Conservation (phyloP, 1,140 invertebrate species). For the Ridgeia piscesae region DNA sequence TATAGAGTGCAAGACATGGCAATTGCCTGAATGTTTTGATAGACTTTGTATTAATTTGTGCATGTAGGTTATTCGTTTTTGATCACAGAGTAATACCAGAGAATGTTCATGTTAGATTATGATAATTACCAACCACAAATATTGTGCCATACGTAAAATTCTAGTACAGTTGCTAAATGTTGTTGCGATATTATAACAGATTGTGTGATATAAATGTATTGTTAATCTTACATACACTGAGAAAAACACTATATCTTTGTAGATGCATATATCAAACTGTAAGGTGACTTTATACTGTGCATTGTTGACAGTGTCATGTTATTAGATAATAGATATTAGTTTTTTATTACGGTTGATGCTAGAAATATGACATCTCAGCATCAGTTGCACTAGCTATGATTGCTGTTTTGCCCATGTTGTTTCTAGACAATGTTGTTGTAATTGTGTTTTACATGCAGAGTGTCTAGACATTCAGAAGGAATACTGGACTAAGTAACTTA, state of each 20-base stretch:
- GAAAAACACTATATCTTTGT: background rate
- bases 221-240: background rate
- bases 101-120: background rate
- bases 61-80: background rate
- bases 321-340: background rate
- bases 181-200: background rate
- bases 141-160: background rate
- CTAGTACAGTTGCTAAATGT: background rate
- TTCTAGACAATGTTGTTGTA: background rate
- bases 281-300: background rate
- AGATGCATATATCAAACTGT: background rate
- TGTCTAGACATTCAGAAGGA: background rate
- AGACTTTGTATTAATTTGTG: background rate
- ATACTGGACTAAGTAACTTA: background rate
- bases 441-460: background rate
- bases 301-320: background rate
- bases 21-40: background rate
- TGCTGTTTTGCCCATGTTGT: background rate
- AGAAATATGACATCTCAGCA: too few relatives aligned
- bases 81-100: background rate
- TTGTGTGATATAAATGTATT: background rate
- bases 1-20: background rate
- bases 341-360: background rate
- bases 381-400: background rate
- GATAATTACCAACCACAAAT: background rate